Conservation (phyloP, 2,113 vertebrate genomes). For the Pardalotus punctatus region DNA sequence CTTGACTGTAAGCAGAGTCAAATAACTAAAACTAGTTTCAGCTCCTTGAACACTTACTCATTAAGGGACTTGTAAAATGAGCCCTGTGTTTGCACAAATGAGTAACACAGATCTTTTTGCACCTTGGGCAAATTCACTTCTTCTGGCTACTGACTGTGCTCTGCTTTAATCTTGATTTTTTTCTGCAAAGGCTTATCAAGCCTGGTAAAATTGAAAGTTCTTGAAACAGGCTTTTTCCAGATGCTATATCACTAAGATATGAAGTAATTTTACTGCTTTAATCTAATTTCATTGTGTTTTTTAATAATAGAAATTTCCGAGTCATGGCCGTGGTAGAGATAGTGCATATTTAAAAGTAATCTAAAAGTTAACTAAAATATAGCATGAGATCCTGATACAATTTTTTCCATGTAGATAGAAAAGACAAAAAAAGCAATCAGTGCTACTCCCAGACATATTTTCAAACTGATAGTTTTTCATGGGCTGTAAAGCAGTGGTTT, state of each 20-base stretch:
- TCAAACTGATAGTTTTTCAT: not conserved
- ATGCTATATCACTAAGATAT: not conserved
- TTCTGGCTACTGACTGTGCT: not conserved
- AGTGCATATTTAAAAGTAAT: not conserved
- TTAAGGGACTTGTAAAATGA: slow-evolving; percentile 7
- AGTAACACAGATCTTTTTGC: not conserved
- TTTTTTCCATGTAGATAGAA: not conserved
- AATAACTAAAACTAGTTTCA: not conserved
- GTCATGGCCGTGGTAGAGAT: not conserved
- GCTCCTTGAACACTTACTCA: not conserved
- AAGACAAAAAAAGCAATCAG: not conserved
- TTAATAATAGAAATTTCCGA: not conserved
- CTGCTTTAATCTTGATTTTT: not conserved
- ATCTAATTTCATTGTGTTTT: not conserved
- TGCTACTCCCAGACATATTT: not conserved
- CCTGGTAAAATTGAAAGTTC: not conserved
- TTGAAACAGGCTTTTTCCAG: not conserved
- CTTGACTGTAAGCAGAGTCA: slow-evolving; percentile 38
- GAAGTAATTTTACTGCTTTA: not conserved
- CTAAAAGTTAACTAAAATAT: not conserved
- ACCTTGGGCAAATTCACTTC: not conserved
- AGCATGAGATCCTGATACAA: not conserved
- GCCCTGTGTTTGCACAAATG: not conserved
- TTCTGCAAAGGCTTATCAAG: not conserved
- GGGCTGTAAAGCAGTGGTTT: not conserved